A percentile compares a stretch with the other conserved stretches of the same genome.
phyloP scores from a whole-genome alignment of 2,113 vertebrate genomes.

The Dipodomys stephensi region DNA sequence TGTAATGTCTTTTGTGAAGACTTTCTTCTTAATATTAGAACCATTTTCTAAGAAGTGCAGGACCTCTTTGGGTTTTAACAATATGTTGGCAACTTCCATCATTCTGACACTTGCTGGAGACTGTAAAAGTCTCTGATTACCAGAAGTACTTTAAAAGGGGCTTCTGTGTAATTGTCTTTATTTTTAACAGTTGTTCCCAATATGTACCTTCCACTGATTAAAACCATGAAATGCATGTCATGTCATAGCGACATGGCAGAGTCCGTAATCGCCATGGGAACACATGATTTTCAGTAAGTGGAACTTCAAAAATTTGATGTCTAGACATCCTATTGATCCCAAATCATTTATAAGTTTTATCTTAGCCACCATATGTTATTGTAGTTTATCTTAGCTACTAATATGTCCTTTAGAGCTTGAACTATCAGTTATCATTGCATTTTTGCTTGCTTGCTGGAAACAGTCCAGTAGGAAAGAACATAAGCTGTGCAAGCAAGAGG shows the following conservation, averaged over 20 bases:
- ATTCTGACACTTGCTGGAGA: conserved; percentile 47
- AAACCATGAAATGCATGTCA: neutral
- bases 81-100: conserved; percentile 40
- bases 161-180: conserved; percentile 50
- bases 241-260: neutral
- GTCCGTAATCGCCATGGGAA: neutral
- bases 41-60: neutral
- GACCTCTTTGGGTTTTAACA: conserved; percentile 58
- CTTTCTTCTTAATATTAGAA: conserved; percentile 59
- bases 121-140: conserved; percentile 35
- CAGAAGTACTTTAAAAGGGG: neutral
- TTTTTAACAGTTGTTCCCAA: conserved; percentile 18
- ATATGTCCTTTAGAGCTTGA: neutral
- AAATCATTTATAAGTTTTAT: neutral
- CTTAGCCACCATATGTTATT: neutral
- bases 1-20: conserved; percentile 54
- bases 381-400: neutral
- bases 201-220: neutral
- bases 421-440: neutral
- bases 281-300: neutral
- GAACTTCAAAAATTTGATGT: neutral
- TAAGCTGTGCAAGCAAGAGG: neutral
- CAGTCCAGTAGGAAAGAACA: neutral
- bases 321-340: neutral
- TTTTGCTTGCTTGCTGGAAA: neutral